Evolutionary conservation across 2,113 vertebrate genomes (phyloP).

Genomic region (Clarias batrachus): DNA sequence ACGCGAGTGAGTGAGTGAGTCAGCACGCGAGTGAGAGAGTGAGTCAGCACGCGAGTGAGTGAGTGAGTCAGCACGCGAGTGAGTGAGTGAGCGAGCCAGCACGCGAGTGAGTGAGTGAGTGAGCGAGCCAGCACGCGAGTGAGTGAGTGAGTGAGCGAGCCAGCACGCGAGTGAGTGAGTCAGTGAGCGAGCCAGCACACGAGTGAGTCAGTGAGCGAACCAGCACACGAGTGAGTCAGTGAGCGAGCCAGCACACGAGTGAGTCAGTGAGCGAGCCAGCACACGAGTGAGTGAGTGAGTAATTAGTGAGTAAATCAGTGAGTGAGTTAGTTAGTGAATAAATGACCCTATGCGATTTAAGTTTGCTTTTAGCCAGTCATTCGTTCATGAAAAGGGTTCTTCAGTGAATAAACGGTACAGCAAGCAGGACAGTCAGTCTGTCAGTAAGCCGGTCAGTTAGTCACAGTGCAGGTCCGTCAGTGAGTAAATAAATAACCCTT

Average conservation of each 20-base stretch:
- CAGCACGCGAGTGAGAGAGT: not conserved
- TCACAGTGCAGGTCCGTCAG: not conserved
- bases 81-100: too few species aligned
- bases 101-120: too few species aligned
- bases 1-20: not conserved
- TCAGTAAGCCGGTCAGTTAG: not conserved
- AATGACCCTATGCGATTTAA: not conserved
- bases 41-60: too few species aligned
- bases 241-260: rapidly evolving
- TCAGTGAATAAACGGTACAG: too few species aligned
- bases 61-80: too few species aligned
- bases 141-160: too few species aligned
- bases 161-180: not conserved
- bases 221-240: not conserved
- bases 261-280: not conserved
- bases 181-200: not conserved
- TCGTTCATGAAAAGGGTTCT: too few species aligned
- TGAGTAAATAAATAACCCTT: not conserved
- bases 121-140: too few species aligned
- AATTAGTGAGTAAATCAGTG: not conserved
- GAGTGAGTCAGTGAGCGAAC: not conserved
- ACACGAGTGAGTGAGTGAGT: not conserved
- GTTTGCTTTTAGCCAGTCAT: too few species aligned
- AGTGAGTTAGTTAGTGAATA: not conserved
- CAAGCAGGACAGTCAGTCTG: not conserved